Evolutionary conservation across 2,888 invertebrate species (phyloP).

Genomic region (Orchestes rusci): DNA sequence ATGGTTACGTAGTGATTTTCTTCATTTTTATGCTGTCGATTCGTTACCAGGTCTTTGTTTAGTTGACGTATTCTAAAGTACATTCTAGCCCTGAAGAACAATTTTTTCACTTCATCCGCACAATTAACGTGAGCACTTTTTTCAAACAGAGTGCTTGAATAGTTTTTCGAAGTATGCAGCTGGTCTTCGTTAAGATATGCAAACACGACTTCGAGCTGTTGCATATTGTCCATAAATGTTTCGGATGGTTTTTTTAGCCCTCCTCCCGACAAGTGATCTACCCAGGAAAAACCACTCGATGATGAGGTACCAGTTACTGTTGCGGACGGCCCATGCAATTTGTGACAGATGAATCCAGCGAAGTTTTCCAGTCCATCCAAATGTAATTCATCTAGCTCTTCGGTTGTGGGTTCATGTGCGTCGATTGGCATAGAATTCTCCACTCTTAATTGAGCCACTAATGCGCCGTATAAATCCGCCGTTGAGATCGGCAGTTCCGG

Average conservation of each 20-base stretch:
- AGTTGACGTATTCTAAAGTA: neutral
- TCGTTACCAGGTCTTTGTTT: too few relatives aligned
- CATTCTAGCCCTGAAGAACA: neutral
- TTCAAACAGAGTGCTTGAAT: neutral
- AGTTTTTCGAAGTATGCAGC: neutral
- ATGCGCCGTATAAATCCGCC: too few relatives aligned
- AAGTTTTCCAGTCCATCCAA: neutral
- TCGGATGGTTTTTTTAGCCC: neutral
- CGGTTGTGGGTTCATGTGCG: too few relatives aligned
- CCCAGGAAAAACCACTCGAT: neutral
- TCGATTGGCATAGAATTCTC: too few relatives aligned
- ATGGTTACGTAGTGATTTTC: too few relatives aligned
- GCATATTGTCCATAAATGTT: neutral
- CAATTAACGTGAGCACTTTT: neutral
- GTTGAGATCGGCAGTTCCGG: slow-evolving; percentile 10
- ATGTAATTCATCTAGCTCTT: neutral
- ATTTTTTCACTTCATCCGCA: neutral
- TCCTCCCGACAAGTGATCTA: neutral
- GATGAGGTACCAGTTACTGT: neutral
- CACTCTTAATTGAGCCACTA: too few relatives aligned
- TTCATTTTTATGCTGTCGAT: too few relatives aligned
- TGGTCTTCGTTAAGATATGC: neutral
- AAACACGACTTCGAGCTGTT: neutral
- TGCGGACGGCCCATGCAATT: neutral
- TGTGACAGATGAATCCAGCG: neutral